phyloP scores from a whole-genome alignment of 2,113 vertebrate genomes.

The Stigmatopora argus region DNA sequence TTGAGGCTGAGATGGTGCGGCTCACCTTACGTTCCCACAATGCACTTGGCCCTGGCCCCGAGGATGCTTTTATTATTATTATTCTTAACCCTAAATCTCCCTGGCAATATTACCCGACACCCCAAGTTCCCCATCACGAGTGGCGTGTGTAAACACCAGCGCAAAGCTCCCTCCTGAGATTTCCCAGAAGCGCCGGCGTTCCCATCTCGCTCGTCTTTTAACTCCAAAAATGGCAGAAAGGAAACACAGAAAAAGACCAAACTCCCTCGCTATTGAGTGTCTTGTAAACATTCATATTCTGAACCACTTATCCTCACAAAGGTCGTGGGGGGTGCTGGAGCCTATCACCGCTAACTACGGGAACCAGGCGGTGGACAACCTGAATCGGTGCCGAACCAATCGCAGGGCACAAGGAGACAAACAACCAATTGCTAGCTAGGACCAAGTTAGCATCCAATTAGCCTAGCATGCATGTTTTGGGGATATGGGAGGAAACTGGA shows the following conservation, averaged over 20 bases:
- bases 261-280: background rate
- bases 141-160: constrained; percentile 46
- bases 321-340: no score
- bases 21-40: constrained; percentile 48
- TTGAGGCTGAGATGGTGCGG: constrained; percentile 52
- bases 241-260: background rate
- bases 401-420: no score
- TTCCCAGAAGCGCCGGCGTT: constrained; percentile 12
- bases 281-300: no score
- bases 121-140: constrained; percentile 39
- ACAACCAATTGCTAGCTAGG: no score
- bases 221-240: background rate
- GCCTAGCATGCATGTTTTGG: no score
- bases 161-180: constrained; percentile 39
- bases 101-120: constrained; percentile 21
- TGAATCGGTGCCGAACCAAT: no score
- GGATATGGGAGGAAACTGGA: no score
- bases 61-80: constrained; percentile 33
- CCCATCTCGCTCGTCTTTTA: background rate
- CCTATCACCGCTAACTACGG: no score
- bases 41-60: background rate
- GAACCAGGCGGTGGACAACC: no score
- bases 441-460: no score
- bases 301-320: no score
- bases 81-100: constrained; percentile 46